Percentiles rank a stretch among this genome's conserved stretches.
Evolutionary conservation across 2,888 invertebrate species (phyloP).

Genomic region (Hemistola chrysoprasaria): DNA sequence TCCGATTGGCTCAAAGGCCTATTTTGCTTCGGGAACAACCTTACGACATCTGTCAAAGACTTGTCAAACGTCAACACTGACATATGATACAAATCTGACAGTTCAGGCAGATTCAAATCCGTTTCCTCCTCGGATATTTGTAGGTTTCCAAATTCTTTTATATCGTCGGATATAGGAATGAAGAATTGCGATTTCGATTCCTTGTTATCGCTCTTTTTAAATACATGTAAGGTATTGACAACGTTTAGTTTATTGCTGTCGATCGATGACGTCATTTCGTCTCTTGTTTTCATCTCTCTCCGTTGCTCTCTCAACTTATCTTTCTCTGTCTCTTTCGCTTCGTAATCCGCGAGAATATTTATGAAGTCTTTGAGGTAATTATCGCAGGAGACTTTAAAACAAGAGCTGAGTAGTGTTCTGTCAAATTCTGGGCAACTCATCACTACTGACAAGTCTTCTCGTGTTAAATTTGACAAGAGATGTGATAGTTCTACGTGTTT

Average conservation of each 20-base stretch:
- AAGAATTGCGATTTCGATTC: slow-evolving; percentile 77
- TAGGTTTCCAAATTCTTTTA: slow-evolving; percentile 66
- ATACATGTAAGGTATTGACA: slow-evolving; percentile 65
- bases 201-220: slow-evolving; percentile 67
- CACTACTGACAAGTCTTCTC: slow-evolving; percentile 67
- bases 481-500: slow-evolving; percentile 60
- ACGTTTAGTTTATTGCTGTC: slow-evolving; percentile 73
- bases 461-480: slow-evolving; percentile 54
- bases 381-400: slow-evolving; percentile 75
- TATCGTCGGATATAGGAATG: slow-evolving; percentile 66
- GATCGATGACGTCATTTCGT: slow-evolving; percentile 62
- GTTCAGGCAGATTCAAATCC: slow-evolving; percentile 59
- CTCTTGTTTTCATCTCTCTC: slow-evolving; percentile 48
- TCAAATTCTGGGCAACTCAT: slow-evolving; percentile 75
- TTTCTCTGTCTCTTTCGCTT: slow-evolving; percentile 61
- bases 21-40: slow-evolving; percentile 72
- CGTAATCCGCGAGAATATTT: slow-evolving; percentile 53
- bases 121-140: slow-evolving; percentile 63
- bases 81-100: slow-evolving; percentile 58
- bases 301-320: slow-evolving; percentile 51
- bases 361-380: slow-evolving; percentile 69
- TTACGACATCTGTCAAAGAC: slow-evolving; percentile 58
- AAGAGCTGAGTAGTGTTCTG: slow-evolving; percentile 72
- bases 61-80: slow-evolving; percentile 60
- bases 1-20: slow-evolving; percentile 75